Conservation (phyloP, 2,797 vertebrate genomes). For the Tamandua tetradactyla region DNA sequence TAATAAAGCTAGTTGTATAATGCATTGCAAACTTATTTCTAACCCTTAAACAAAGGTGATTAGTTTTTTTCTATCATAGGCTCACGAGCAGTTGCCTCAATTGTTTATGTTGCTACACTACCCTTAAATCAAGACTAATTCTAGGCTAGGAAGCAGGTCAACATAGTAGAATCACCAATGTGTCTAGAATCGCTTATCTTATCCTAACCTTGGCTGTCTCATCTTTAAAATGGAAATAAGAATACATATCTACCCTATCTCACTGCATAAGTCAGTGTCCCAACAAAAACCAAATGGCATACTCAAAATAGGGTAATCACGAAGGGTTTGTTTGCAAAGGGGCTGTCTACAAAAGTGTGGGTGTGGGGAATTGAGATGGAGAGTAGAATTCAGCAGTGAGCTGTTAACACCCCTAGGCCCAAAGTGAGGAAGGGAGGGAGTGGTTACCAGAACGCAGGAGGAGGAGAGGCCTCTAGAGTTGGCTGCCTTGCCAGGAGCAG, state of each 20-base stretch:
- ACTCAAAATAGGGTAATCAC: not conserved
- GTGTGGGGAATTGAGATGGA: not conserved
- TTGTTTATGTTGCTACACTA: not conserved
- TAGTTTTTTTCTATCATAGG: not conserved
- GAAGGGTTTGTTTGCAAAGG: not conserved
- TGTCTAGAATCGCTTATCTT: not conserved
- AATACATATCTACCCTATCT: not conserved
- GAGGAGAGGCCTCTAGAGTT: not conserved
- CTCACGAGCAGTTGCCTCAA: not conserved
- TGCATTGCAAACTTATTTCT: not conserved
- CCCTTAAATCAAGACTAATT: not conserved
- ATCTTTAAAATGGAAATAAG: not conserved
- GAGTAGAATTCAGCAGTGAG: not conserved
- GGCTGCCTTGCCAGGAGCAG: not conserved
- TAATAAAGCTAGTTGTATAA: not conserved
- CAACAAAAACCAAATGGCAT: not conserved
- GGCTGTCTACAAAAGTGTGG: not conserved
- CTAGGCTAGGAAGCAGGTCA: not conserved
- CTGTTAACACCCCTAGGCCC: too few species aligned
- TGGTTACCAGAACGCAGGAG: not conserved
- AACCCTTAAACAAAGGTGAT: not conserved
- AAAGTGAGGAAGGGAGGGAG: not conserved
- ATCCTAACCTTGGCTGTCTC: not conserved
- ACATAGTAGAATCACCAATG: not conserved
- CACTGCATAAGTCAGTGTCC: not conserved